Percentiles rank a stretch among this genome's conserved stretches.
phyloP scores from a whole-genome alignment of 2,113 vertebrate species.

The Falcunculus frontatus region DNA sequence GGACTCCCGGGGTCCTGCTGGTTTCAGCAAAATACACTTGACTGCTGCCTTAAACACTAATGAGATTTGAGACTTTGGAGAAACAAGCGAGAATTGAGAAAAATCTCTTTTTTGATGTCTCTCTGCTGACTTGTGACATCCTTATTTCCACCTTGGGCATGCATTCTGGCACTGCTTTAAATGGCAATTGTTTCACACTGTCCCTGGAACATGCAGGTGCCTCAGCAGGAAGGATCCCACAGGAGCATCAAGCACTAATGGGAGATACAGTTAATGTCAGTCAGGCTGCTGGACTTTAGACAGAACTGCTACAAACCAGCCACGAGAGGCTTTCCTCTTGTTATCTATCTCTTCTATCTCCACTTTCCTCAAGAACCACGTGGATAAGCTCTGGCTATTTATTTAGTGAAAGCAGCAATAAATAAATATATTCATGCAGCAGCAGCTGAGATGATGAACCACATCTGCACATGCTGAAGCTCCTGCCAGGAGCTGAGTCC shows the following conservation, averaged over 20 bases:
- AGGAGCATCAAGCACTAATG: rapidly evolving
- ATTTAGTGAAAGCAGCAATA: neutral
- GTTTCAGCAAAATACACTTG: neutral
- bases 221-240: neutral
- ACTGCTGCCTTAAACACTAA: neutral
- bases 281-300: neutral
- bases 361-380: neutral
- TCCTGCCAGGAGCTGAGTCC: neutral
- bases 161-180: rapidly evolving
- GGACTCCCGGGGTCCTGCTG: neutral
- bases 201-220: rapidly evolving
- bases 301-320: neutral
- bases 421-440: neutral
- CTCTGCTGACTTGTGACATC: neutral
- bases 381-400: neutral
- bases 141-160: neutral
- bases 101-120: neutral
- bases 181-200: rapidly evolving
- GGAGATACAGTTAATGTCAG: neutral
- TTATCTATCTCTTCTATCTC: neutral
- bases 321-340: neutral
- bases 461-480: neutral
- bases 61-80: neutral
- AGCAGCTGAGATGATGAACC: neutral
- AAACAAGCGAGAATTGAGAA: neutral